Percentiles rank a stretch among this genome's conserved stretches.
Conservation (phyloP, 2,888 invertebrate species). For the Drosophila formosana region DNA sequence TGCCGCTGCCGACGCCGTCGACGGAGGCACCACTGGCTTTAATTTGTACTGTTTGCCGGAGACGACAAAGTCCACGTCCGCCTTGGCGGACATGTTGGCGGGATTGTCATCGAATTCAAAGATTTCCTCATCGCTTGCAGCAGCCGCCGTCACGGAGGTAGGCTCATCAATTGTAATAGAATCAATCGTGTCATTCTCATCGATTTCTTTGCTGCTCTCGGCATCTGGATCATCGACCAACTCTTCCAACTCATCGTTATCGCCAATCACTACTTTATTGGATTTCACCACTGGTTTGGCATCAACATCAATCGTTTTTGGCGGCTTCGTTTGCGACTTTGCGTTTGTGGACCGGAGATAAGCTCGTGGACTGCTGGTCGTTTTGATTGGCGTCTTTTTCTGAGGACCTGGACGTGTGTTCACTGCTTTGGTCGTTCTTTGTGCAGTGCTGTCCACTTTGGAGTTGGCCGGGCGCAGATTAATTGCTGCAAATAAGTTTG, state of each 20-base stretch:
- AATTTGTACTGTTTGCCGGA: conserved; percentile 55
- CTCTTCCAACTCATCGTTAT: conserved; percentile 45
- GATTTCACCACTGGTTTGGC: neutral
- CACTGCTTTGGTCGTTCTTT: conserved; percentile 84
- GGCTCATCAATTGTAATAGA: conserved; percentile 8
- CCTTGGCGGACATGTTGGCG: conserved; percentile 24
- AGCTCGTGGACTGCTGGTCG: conserved; percentile 12
- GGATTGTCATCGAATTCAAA: conserved; percentile 65
- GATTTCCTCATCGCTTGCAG: conserved; percentile 41
- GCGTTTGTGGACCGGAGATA: conserved; percentile 35
- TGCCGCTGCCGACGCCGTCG: neutral
- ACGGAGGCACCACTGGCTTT: conserved; percentile 37
- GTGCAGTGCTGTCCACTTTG: conserved; percentile 9
- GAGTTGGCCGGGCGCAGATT: conserved; percentile 63
- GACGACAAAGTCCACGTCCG: conserved; percentile 50
- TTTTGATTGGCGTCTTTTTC: conserved; percentile 35
- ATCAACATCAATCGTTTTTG: conserved; percentile 6
- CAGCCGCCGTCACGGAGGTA: conserved; percentile 8
- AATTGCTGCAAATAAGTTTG: conserved; percentile 38
- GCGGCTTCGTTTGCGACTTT: neutral
- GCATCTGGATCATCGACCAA: conserved; percentile 55
- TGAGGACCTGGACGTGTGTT: conserved; percentile 50
- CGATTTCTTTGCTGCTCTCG: neutral
- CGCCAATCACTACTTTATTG: conserved; percentile 18
- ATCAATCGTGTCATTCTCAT: conserved; percentile 1